These are phyloP conservation scores for Sminthopsis crassicaudata DNA, from an alignment of 2,113 vertebrate species.

Conservation along the genomic window DNA sequence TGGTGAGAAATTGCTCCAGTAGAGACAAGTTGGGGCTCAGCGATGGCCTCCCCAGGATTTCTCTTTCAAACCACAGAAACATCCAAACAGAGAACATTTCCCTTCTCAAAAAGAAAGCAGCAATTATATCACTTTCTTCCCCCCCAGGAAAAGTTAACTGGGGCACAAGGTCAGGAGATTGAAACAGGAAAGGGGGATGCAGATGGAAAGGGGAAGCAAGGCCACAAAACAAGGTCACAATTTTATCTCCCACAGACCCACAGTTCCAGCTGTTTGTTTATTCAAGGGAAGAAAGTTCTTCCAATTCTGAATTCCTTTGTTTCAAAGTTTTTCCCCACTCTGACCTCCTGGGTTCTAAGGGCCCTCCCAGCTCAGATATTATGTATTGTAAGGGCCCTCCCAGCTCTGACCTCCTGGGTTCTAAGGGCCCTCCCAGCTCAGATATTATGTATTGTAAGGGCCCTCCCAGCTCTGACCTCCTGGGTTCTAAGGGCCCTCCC, in stretches of 20 bases:
- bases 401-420: neutral
- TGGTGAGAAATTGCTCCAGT: neutral
- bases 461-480: too few relatives aligned
- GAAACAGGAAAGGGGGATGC: neutral
- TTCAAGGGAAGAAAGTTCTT: neutral
- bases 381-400: too few relatives aligned
- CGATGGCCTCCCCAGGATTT: neutral
- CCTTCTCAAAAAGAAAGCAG: neutral
- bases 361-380: too few relatives aligned
- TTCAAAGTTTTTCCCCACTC: too few relatives aligned
- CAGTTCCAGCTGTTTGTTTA: neutral
- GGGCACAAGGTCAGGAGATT: neutral
- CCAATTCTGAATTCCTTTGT: too few relatives aligned
- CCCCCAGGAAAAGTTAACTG: neutral
- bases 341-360: too few relatives aligned
- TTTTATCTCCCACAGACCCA: neutral
- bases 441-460: too few relatives aligned
- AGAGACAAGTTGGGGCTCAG: neutral
- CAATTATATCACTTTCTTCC: neutral
- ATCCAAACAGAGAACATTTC: neutral
- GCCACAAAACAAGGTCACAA: neutral
- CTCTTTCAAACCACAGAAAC: neutral
- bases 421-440: too few relatives aligned
- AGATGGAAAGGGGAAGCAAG: neutral
- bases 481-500: too few relatives aligned